Evolutionary conservation across 2,113 vertebrate species (phyloP), one percentile per base, ranked within the genome.

Genomic region (Loxodonta africana): DNA sequence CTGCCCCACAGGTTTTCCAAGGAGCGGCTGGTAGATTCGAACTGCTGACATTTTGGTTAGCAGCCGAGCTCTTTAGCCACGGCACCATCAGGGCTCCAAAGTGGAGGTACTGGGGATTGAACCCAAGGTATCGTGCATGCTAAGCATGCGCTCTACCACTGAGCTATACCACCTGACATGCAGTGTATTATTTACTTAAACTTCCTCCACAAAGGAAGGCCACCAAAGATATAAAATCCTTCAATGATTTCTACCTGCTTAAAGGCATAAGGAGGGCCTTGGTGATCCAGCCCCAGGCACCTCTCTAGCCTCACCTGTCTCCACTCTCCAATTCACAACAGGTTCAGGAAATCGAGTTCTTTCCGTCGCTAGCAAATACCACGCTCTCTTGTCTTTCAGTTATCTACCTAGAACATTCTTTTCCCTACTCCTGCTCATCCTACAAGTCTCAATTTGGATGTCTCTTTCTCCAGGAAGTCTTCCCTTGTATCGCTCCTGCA

Each of bases 361-460:
- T 82, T 51, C 74, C 12, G 37, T 23, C 6, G 25, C 14, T 20
- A 37, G 57, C 41, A 53, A 74, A 91, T 0, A 15, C 33, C 82
- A 88, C 4, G 67, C n/a, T 65, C 48, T 60, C 77, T 91, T 41
- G 57, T 53, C 51, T 33, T 63, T 57, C 21, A 30, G 80, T 57
- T 85, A 83, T 80, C 94, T 83, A 44, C 67, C 51, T n/a, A 90
- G 63, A 82, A 60, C 18, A 51, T 48, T 6, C 37, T 48, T 89
- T 83, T 71, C 9, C 67, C 33, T 21, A 63, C 28, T 88, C 87
- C 23, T 86, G 28, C 37, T 83, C 89, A 80, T 37, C 89, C 83
- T 8, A 25, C 21, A 71, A 37, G 53, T 83, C 80, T 81, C 20
- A 1, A 46, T 77, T 26, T 82, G 73, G n/a, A 95, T 33, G 67